A percentile compares a stretch with the other conserved stretches of the same genome.
Evolutionary conservation across 2,797 vertebrate species (phyloP).

Genomic region (Clarias fuscus): DNA sequence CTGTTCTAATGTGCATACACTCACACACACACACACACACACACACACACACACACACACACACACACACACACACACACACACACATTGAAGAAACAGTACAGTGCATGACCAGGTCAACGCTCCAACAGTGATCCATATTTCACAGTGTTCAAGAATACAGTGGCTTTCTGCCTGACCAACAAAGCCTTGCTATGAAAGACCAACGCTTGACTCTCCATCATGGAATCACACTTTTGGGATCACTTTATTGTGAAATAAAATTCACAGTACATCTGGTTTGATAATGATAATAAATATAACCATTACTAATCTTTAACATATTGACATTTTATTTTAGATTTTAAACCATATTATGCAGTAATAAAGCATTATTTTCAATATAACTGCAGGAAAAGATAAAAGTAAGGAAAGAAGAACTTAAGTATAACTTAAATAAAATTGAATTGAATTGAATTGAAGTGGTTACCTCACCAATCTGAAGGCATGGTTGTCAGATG

Average conservation of each 20-base stretch:
- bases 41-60: slow-evolving; percentile 42
- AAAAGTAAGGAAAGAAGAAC: not conserved
- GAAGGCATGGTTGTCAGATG: not conserved
- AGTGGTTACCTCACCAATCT: not conserved
- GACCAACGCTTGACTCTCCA: not conserved
- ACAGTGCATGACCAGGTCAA: slow-evolving; percentile 42
- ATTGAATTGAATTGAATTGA: too few relatives aligned
- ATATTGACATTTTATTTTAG: not conserved
- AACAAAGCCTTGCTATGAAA: slow-evolving; percentile 13
- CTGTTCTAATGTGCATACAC: slow-evolving; percentile 12
- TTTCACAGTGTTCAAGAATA: slow-evolving; percentile 38
- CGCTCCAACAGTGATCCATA: slow-evolving; percentile 29
- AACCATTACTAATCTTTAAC: not conserved
- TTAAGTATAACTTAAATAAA: not conserved
- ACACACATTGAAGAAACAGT: slow-evolving; percentile 46
- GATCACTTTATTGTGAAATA: not conserved
- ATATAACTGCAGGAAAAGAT: not conserved
- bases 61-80: slow-evolving; percentile 3
- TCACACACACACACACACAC: slow-evolving; percentile 21
- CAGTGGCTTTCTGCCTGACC: slow-evolving; percentile 27
- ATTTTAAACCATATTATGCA: not conserved
- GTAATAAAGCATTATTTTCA: not conserved
- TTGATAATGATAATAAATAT: not conserved
- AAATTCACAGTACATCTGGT: not conserved
- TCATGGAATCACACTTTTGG: not conserved